Evolutionary conservation across 2,888 invertebrate genomes (phyloP).

Genomic region (Venustoraphidia nigricollis): DNA sequence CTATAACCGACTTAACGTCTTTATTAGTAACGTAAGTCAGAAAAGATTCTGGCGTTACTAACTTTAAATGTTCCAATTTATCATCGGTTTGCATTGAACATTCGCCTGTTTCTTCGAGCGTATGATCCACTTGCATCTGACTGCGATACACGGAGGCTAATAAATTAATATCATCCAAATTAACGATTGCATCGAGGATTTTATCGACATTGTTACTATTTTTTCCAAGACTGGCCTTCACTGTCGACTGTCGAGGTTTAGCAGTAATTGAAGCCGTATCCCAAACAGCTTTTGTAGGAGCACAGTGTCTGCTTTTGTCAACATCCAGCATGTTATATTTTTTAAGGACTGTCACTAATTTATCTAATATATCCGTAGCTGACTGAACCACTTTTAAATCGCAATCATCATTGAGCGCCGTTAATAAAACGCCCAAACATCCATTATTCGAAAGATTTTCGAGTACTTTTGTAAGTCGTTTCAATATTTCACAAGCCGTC

Average conservation of each 20-base stretch:
- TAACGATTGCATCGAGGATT: conserved; percentile 46
- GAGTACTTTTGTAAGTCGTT: conserved; percentile 46
- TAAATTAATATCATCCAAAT: conserved; percentile 43
- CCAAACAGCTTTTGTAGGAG: background rate
- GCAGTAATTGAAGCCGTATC: background rate
- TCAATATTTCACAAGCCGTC: conserved; percentile 48
- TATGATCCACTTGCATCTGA: conserved; percentile 23
- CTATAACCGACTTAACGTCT: conserved; percentile 43
- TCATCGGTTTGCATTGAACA: conserved; percentile 18
- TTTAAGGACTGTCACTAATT: conserved; percentile 36
- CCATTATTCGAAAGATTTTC: conserved; percentile 50
- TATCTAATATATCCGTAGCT: conserved; percentile 37
- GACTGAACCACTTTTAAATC: conserved; percentile 55
- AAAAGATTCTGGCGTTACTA: conserved; percentile 40
- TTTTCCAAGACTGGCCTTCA: background rate
- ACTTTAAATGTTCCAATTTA: conserved; percentile 18
- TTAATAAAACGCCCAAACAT: conserved; percentile 52
- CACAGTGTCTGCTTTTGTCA: conserved; percentile 8
- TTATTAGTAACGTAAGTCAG: conserved; percentile 36
- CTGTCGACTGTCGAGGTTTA: no score
- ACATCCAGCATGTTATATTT: conserved; percentile 34
- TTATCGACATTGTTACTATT: conserved; percentile 9
- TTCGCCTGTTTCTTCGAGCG: conserved; percentile 19
- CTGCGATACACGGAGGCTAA: conserved; percentile 43
- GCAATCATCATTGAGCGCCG: conserved; percentile 48